Conservation (phyloP, 2,797 vertebrate genomes). For the Crax fasciolata region DNA sequence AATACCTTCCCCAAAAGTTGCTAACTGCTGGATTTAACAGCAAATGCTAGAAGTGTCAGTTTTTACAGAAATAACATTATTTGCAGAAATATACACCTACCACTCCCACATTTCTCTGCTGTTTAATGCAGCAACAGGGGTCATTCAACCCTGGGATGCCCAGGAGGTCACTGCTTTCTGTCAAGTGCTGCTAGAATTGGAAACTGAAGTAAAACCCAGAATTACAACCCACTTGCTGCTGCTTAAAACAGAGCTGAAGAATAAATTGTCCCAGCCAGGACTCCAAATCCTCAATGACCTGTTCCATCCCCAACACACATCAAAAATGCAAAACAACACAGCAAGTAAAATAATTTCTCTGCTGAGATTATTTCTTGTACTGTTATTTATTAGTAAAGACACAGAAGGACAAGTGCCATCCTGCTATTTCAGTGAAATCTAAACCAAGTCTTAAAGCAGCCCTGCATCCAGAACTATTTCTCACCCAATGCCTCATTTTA, state of each 20-base stretch:
- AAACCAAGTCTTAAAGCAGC: background rate
- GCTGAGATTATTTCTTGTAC: background rate
- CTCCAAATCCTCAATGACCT: background rate
- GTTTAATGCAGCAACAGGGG: background rate
- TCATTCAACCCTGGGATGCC: background rate
- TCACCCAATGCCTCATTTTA: background rate
- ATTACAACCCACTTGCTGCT: background rate
- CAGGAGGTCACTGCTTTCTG: background rate
- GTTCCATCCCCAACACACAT: background rate
- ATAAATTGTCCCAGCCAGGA: background rate
- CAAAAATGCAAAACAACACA: background rate
- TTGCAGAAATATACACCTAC: background rate
- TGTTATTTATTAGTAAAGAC: background rate
- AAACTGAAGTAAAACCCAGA: background rate
- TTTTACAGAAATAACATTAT: background rate
- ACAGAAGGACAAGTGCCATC: background rate
- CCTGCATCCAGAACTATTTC: background rate
- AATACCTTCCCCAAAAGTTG: background rate
- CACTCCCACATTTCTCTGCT: background rate
- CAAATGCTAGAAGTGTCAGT: background rate
- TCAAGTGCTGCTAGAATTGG: background rate
- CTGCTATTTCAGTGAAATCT: background rate
- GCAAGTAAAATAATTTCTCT: background rate
- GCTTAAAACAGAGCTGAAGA: background rate
- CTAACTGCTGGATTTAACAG: background rate